Evolutionary conservation across 2,888 invertebrate species (phyloP).

Genomic region (Chorisops tibialis): DNA sequence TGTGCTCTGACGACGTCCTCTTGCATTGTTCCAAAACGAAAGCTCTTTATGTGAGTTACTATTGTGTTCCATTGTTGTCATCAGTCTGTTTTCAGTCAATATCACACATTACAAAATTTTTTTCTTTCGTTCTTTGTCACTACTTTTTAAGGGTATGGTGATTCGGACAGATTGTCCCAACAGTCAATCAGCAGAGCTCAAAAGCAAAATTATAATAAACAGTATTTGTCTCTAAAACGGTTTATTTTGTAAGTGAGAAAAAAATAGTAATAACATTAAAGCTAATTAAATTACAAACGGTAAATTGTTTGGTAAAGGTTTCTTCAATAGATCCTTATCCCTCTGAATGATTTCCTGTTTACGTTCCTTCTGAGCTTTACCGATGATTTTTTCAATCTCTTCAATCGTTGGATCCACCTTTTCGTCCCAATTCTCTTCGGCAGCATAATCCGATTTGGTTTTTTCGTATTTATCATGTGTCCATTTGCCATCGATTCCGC

Average conservation of each 20-base stretch:
- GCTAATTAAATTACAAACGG: constrained; percentile 18
- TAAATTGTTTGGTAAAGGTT: constrained; percentile 35
- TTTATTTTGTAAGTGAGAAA: background rate
- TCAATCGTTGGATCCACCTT: constrained; percentile 48
- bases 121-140: too few relatives aligned
- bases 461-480: constrained; percentile 54
- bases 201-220: too few relatives aligned
- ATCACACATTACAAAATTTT: background rate
- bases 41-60: constrained; percentile 13
- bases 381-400: constrained; percentile 58
- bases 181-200: too few relatives aligned
- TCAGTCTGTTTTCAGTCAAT: constrained; percentile 14
- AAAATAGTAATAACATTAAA: background rate
- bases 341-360: constrained; percentile 58
- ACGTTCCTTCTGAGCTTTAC: constrained; percentile 57
- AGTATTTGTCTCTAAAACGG: too few relatives aligned
- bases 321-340: constrained; percentile 54
- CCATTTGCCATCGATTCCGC: constrained; percentile 53
- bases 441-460: constrained; percentile 54
- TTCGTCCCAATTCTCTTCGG: constrained; percentile 55
- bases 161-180: too few relatives aligned
- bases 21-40: constrained; percentile 16
- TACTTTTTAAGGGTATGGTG: too few relatives aligned
- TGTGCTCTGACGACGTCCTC: constrained; percentile 10
- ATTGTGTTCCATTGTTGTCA: constrained; percentile 5